phyloP scores from a whole-genome alignment of 1,140 invertebrate genomes.

The Hestina assimilis region DNA sequence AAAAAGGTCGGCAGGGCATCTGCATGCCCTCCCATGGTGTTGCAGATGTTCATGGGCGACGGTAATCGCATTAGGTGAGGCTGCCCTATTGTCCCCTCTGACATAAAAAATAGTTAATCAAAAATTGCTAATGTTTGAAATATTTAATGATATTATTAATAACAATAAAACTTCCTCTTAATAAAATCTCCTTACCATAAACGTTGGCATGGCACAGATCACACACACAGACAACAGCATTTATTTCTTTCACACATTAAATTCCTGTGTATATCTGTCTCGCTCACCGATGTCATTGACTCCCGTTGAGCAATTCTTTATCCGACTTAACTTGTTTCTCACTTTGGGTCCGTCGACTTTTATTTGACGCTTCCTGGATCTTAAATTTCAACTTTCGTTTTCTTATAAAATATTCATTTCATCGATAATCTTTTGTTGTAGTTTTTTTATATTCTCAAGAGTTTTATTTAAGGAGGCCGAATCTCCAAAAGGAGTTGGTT shows the following conservation, averaged over 20 bases:
- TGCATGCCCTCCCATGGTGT: too few species aligned
- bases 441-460: too few species aligned
- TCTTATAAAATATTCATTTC: too few species aligned
- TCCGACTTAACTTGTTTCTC: constrained; percentile 9
- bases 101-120: too few species aligned
- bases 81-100: too few species aligned
- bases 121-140: too few species aligned
- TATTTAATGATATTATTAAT: neutral
- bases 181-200: constrained; percentile 47
- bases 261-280: constrained; percentile 24
- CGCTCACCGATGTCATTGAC: constrained; percentile 38
- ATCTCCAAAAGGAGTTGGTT: too few species aligned
- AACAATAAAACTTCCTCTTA: constrained; percentile 17
- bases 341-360: neutral
- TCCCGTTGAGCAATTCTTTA: constrained; percentile 19
- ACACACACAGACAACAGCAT: constrained; percentile 28
- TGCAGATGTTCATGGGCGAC: too few species aligned
- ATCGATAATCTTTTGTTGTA: too few species aligned
- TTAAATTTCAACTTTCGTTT: neutral
- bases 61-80: too few species aligned
- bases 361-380: constrained; percentile 1
- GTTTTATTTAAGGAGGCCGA: too few species aligned
- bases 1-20: too few species aligned
- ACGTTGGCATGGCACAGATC: constrained; percentile 30
- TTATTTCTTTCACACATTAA: constrained; percentile 30